Percentiles rank a stretch among this genome's conserved stretches.
Conservation (phyloP, 2,888 invertebrate genomes). For the Amphiduros pacificus region DNA sequence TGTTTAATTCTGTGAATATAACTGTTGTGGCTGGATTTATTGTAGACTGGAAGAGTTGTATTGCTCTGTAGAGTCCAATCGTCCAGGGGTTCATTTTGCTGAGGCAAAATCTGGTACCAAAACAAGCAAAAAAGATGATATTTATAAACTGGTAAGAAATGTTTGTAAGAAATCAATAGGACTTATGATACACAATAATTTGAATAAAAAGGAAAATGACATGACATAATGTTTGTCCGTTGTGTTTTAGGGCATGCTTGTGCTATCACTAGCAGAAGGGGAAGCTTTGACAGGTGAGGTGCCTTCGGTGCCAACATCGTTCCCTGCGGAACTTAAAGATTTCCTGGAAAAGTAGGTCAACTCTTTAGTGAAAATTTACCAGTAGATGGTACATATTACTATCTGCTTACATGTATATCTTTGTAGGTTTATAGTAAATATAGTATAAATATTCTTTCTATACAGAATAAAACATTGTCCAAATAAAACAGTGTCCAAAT, state of each 20-base stretch:
- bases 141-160: constrained; percentile 66
- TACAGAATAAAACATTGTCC: too few relatives aligned
- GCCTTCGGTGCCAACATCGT: neutral
- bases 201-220: too few relatives aligned
- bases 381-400: too few relatives aligned
- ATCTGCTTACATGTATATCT: too few relatives aligned
- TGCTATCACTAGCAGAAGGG: neutral
- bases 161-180: too few relatives aligned
- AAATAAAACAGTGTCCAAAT: too few relatives aligned
- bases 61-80: constrained; percentile 33
- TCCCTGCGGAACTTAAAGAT: constrained; percentile 1
- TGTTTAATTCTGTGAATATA: too few relatives aligned
- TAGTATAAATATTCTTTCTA: too few relatives aligned
- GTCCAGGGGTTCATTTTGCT: constrained; percentile 46
- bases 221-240: too few relatives aligned
- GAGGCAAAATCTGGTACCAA: constrained; percentile 29
- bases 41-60: constrained; percentile 45
- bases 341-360: neutral
- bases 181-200: too few relatives aligned
- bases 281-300: neutral
- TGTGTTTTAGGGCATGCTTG: neutral
- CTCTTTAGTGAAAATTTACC: too few relatives aligned
- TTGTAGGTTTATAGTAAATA: too few relatives aligned
- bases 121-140: constrained; percentile 74
- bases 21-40: neutral